These are phyloP conservation scores for Calidris pugnax DNA, from an alignment of 2,113 vertebrate genomes.

Conservation along the genomic window DNA sequence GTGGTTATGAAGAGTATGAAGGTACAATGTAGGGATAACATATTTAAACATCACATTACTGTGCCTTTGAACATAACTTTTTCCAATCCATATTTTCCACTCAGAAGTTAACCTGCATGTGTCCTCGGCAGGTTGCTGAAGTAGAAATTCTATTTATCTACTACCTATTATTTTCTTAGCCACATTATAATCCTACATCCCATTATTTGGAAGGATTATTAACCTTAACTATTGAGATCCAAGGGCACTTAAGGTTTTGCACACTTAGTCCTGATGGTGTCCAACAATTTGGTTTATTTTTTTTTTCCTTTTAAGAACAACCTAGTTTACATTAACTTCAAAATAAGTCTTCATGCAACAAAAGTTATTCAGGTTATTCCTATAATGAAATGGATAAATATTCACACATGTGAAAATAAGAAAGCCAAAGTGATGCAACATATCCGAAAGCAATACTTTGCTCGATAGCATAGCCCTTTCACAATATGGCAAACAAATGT, in stretches of 20 bases:
- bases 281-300: neutral
- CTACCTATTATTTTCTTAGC: conserved; percentile 58
- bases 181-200: conserved; percentile 58
- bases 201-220: conserved; percentile 62
- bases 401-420: conserved; percentile 1
- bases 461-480: neutral
- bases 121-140: conserved; percentile 54
- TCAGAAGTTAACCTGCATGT: conserved; percentile 62
- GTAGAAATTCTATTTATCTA: conserved; percentile 62
- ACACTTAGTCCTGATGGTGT: neutral
- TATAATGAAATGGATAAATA: neutral
- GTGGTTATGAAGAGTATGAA: conserved; percentile 55
- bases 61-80: conserved; percentile 30
- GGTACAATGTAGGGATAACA: conserved; percentile 23
- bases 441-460: neutral
- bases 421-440: neutral
- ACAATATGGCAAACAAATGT: neutral
- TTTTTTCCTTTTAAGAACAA: neutral
- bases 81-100: conserved; percentile 35
- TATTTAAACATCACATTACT: conserved; percentile 69
- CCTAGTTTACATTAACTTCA: neutral
- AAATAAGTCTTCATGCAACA: conserved; percentile 1
- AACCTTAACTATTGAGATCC: conserved; percentile 40
- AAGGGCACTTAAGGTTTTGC: conserved; percentile 35
- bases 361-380: neutral